A percentile compares a stretch with the other conserved stretches of the same genome.
Evolutionary conservation across 2,888 invertebrate species (phyloP).

Genomic region (Schrankia costaestrigalis): DNA sequence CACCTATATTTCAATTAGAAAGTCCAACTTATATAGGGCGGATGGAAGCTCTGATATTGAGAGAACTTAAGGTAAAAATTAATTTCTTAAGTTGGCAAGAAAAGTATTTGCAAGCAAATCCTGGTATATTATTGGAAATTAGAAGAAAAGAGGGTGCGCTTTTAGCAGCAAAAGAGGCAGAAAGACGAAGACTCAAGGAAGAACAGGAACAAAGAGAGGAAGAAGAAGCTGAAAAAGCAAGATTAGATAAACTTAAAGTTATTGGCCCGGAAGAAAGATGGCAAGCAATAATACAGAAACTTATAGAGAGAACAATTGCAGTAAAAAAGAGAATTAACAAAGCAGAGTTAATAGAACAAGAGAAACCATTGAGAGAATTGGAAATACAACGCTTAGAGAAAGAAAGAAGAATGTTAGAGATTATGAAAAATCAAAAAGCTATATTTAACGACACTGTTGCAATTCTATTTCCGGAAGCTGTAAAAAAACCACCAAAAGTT

Average conservation of each 20-base stretch:
- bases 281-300: slow-evolving; percentile 83
- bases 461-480: slow-evolving; percentile 82
- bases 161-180: slow-evolving; percentile 66
- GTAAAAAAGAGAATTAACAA: slow-evolving; percentile 83
- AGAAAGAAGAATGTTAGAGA: slow-evolving; percentile 77
- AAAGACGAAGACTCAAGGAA: slow-evolving; percentile 58
- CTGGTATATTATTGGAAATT: slow-evolving; percentile 59
- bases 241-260: slow-evolving; percentile 58
- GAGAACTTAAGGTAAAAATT: slow-evolving; percentile 76
- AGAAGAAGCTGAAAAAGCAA: slow-evolving; percentile 73
- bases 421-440: slow-evolving; percentile 78
- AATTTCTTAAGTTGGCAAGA: slow-evolving; percentile 82
- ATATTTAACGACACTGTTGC: slow-evolving; percentile 85
- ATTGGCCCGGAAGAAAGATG: slow-evolving; percentile 78
- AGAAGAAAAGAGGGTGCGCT: slow-evolving; percentile 64
- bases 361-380: slow-evolving; percentile 81
- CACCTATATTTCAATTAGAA: slow-evolving; percentile 74
- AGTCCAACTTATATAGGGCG: slow-evolving; percentile 61
- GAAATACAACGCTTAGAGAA: slow-evolving; percentile 80
- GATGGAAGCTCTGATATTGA: slow-evolving; percentile 68
- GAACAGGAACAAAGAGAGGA: slow-evolving; percentile 71
- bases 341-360: slow-evolving; percentile 80
- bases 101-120: slow-evolving; percentile 74
- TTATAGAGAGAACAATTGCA: slow-evolving; percentile 83
- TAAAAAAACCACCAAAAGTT: slow-evolving; percentile 65